Evolutionary conservation across 1,140 invertebrate genomes (phyloP), one percentile per base, ranked within the genome.

Genomic region (Subanguina moxae): DNA sequence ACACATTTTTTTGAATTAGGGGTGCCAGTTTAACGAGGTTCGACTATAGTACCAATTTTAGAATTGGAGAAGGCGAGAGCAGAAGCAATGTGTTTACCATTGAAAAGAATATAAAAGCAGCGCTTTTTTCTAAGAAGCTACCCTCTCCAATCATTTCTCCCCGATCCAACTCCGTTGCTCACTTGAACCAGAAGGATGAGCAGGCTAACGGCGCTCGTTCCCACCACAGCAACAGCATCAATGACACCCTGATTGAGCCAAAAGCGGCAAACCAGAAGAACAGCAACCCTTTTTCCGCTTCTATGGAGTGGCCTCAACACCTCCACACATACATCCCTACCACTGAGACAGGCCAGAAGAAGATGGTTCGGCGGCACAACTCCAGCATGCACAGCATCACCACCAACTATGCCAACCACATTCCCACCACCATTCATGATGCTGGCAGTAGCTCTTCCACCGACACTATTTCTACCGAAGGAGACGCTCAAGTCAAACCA

Each of bases 31-130:
- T n/a, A n/a, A n/a, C n/a, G n/a, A n/a, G n/a, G n/a, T n/a, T n/a
- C n/a, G n/a, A n/a, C 32, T 38, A 38, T 11, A 38, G 11, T 11
- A 5, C 32, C 32, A 38, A 38, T 28, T 75, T 72, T 30, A 73
- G 71, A 43, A 74, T 74, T 30, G 73, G 73, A 23, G 73, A 74
- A 61, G 42, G 66, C 15, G 73, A 74, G 64, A 19, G n/a, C 19
- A 62, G 73, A 9, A 65, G 32, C 43, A 74, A 77, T 42, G 75
- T 74, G 32, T 74, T 74, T 70, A 43, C 70, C 32, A 13, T 74
- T 17, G 73, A 74, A 52, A 76, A 70, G 32, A 43, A 43, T 15
- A 77, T 72, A 63, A 74, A 75, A 73, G 61, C 65, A 32, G 46
- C 21, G 15, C 56, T 70, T 28, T 70, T 70, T 59, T 56, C 68